phyloP scores from a whole-genome alignment of 1,140 invertebrate species.

The Acromyrmex echinatior region DNA sequence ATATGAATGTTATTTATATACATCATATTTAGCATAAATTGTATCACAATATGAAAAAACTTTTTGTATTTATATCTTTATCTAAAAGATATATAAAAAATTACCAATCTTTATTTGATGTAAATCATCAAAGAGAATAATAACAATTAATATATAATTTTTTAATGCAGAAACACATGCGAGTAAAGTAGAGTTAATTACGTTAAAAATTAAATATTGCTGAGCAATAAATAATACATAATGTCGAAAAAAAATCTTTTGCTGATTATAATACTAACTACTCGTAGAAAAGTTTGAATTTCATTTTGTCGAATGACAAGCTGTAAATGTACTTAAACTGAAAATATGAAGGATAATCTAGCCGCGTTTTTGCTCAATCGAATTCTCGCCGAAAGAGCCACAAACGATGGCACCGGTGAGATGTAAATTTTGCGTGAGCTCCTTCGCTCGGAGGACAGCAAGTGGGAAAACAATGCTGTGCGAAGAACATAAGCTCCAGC shows the following conservation, averaged over 20 bases:
- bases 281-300: constrained; percentile 9
- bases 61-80: no score
- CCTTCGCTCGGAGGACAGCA: constrained; percentile 37
- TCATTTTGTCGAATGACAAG: background rate
- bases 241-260: background rate
- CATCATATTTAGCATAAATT: no score
- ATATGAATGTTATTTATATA: no score
- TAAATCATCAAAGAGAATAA: no score
- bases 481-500: constrained; percentile 63
- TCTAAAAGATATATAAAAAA: no score
- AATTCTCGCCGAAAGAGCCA: constrained; percentile 39
- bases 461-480: constrained; percentile 63
- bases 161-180: no score
- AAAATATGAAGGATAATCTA: constrained; percentile 49
- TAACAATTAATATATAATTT: no score
- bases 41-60: no score
- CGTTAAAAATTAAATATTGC: background rate
- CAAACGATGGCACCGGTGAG: constrained; percentile 33
- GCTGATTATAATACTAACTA: background rate
- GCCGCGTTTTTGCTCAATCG: constrained; percentile 14
- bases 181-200: background rate
- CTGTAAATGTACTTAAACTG: constrained; percentile 11
- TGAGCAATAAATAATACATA: background rate
- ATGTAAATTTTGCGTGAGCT: constrained; percentile 60
- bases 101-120: no score